Percentiles rank a stretch among this genome's conserved stretches.
Evolutionary conservation across 2,888 invertebrate genomes (phyloP).

Genomic region (Eristalinus aeneus): DNA sequence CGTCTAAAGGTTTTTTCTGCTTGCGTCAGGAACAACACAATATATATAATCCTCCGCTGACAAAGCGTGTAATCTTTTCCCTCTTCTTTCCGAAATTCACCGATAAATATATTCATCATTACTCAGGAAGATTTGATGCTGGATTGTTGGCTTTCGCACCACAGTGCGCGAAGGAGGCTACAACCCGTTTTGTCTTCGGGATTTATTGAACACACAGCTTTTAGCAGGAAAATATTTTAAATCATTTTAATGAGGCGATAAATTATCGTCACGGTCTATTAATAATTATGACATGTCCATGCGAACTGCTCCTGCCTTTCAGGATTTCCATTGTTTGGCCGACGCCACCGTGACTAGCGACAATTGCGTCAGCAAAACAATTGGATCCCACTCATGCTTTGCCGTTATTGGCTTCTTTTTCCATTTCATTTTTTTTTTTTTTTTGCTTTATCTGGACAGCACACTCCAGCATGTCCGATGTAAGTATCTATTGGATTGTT

Average conservation of each 20-base stretch:
- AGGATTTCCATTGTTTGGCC: not conserved
- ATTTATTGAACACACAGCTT: not conserved
- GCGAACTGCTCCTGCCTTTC: not conserved
- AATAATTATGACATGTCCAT: constrained; percentile 41
- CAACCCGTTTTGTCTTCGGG: not conserved
- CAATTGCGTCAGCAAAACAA: not conserved
- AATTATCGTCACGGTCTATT: constrained; percentile 28
- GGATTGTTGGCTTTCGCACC: not conserved
- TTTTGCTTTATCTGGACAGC: too few relatives aligned
- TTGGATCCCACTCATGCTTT: not conserved
- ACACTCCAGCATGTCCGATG: not conserved
- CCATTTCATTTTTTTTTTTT: not conserved
- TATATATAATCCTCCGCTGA: constrained; percentile 14
- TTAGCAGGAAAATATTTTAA: constrained; percentile 18
- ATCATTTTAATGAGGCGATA: constrained; percentile 44
- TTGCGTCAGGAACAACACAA: not conserved
- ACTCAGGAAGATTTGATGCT: not conserved
- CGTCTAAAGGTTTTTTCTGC: not conserved
- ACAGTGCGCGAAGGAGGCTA: not conserved
- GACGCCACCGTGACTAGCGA: not conserved
- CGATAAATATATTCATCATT: constrained; percentile 20
- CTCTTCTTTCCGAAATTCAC: constrained; percentile 7
- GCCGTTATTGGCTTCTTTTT: not conserved
- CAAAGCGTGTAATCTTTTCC: constrained; percentile 1
- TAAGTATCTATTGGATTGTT: not conserved